A percentile compares a stretch with the other conserved stretches of the same genome.
phyloP scores from a whole-genome alignment of 2,113 vertebrate genomes.

The Castor canadensis region DNA sequence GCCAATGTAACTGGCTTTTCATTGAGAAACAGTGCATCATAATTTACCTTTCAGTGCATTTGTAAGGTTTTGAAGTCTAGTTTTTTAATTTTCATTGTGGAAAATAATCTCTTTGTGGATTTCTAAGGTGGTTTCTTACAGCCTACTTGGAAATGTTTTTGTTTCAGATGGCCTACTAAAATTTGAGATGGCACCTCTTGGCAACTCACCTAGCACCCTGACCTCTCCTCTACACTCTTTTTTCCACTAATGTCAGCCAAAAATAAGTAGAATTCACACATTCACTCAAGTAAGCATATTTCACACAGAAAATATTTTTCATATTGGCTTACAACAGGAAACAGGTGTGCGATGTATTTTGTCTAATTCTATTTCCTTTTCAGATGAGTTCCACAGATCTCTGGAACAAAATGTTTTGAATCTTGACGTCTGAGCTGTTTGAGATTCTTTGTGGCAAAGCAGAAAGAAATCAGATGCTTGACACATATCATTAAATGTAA shows the following conservation, averaged over 20 bases:
- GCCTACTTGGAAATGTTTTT: neutral
- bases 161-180: neutral
- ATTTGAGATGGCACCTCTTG: neutral
- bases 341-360: neutral
- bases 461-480: constrained; percentile 23
- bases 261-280: constrained; percentile 1
- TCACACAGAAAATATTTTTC: neutral
- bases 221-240: neutral
- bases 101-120: neutral
- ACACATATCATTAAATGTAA: neutral
- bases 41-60: neutral
- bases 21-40: neutral
- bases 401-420: constrained; percentile 1
- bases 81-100: neutral
- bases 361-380: neutral
- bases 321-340: neutral
- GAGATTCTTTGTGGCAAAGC: neutral
- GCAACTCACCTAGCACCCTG: neutral
- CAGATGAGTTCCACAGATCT: neutral
- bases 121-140: neutral
- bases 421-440: neutral
- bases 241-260: neutral
- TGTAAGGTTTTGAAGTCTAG: neutral
- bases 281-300: neutral
- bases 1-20: neutral